phyloP scores from a whole-genome alignment of 2,113 vertebrate genomes.

The Cyprinodon brontotheroides region DNA sequence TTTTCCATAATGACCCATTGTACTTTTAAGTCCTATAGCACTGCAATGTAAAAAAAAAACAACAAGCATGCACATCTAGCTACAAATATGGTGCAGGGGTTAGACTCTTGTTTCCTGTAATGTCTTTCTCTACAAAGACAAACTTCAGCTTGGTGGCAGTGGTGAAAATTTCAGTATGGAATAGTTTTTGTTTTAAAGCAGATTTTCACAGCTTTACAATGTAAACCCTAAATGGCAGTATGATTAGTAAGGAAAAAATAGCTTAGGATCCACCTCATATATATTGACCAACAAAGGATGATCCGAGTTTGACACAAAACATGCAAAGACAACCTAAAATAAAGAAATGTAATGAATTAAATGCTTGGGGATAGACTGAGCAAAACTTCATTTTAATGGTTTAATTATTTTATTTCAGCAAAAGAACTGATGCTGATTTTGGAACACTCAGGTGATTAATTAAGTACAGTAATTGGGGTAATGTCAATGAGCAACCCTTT shows the following conservation, averaged over 20 bases:
- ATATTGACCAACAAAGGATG: too few species aligned
- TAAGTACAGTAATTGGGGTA: too few species aligned
- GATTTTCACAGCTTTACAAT: neutral
- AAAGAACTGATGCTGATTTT: too few species aligned
- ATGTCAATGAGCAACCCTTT: too few species aligned
- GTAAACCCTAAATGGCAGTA: slow-evolving; percentile 6
- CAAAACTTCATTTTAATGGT: too few species aligned
- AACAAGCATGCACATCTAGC: slow-evolving; percentile 26
- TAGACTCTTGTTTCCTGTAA: slow-evolving; percentile 23
- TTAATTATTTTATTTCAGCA: too few species aligned
- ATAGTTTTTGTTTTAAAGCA: slow-evolving; percentile 16
- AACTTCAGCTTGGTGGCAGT: slow-evolving; percentile 42
- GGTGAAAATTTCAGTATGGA: slow-evolving; percentile 47
- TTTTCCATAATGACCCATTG: slow-evolving; percentile 53
- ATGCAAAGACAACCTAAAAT: too few species aligned
- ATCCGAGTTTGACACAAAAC: too few species aligned
- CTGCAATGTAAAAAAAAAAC: slow-evolving; percentile 42
- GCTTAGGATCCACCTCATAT: too few species aligned
- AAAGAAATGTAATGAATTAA: too few species aligned
- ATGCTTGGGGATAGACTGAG: too few species aligned
- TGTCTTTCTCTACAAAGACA: slow-evolving; percentile 10
- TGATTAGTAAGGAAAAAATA: neutral
- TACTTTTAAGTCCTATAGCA: slow-evolving; percentile 53
- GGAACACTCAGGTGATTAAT: too few species aligned
- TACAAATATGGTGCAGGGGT: slow-evolving; percentile 34